Conservation (phyloP, 2,113 vertebrate species). For the Nerophis ophidion region DNA sequence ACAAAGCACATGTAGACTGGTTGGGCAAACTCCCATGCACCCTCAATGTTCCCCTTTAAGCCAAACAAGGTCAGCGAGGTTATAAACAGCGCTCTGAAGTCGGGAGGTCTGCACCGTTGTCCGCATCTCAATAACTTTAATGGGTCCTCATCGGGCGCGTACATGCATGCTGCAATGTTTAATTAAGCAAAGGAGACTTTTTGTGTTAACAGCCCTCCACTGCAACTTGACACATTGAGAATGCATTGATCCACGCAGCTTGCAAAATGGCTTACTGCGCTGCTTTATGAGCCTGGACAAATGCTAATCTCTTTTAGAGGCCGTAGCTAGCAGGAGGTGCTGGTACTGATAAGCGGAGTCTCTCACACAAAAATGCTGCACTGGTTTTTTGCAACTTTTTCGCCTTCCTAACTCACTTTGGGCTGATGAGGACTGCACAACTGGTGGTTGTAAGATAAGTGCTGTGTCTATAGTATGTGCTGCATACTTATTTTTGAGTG, state of each 20-base stretch:
- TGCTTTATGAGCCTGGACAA: conserved; percentile 1
- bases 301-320: conserved; percentile 22
- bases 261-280: background rate
- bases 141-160: conserved; percentile 15
- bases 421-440: background rate
- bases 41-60: no score
- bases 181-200: conserved; percentile 17
- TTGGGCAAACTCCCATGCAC: no score
- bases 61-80: conserved; percentile 22
- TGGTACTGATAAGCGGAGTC: conserved; percentile 20
- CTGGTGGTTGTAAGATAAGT: background rate
- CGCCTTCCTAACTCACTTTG: conserved; percentile 11
- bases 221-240: conserved; percentile 11
- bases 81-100: conserved; percentile 14
- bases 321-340: conserved; percentile 20
- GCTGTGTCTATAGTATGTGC: background rate
- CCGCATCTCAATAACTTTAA: conserved; percentile 32
- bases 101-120: background rate
- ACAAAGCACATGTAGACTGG: no score
- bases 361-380: conserved; percentile 3
- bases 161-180: conserved; percentile 7
- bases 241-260: conserved; percentile 9
- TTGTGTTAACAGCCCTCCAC: conserved; percentile 9
- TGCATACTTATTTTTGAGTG: background rate
- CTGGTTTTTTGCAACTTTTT: conserved; percentile 1